Conservation (phyloP, 1,140 invertebrate species). For the Uloborus diversus region DNA sequence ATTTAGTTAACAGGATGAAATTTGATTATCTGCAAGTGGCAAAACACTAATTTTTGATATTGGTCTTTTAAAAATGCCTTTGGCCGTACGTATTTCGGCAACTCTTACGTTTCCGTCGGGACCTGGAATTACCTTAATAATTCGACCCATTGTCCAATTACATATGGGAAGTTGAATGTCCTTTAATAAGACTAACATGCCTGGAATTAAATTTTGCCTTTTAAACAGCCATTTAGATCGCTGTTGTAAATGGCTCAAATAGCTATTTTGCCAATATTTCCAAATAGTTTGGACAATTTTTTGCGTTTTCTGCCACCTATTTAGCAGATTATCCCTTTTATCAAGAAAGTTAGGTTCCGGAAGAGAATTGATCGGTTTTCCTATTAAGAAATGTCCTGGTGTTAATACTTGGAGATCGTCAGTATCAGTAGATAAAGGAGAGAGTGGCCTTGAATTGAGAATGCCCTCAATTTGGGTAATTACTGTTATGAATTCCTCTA, state of each 20-base stretch:
- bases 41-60: too few relatives aligned
- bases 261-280: neutral
- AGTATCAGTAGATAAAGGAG: constrained; percentile 1
- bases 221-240: neutral
- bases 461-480: constrained; percentile 18
- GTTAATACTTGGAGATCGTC: neutral
- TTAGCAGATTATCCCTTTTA: neutral
- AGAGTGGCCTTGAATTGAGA: constrained; percentile 17
- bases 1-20: too few relatives aligned
- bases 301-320: neutral
- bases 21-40: too few relatives aligned
- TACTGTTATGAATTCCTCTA: neutral
- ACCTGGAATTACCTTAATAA: too few relatives aligned
- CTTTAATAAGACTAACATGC: neutral
- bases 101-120: too few relatives aligned
- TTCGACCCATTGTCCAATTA: neutral
- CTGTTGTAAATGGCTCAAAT: neutral
- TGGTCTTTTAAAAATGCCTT: too few relatives aligned
- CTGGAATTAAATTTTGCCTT: neutral
- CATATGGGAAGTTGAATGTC: neutral
- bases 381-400: constrained; percentile 28
- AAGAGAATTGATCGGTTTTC: neutral
- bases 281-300: neutral
- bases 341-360: neutral
- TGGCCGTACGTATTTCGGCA: too few relatives aligned